Evolutionary conservation across 2,113 vertebrate species (phyloP).

Genomic region (Myrmophylax atrothorax): DNA sequence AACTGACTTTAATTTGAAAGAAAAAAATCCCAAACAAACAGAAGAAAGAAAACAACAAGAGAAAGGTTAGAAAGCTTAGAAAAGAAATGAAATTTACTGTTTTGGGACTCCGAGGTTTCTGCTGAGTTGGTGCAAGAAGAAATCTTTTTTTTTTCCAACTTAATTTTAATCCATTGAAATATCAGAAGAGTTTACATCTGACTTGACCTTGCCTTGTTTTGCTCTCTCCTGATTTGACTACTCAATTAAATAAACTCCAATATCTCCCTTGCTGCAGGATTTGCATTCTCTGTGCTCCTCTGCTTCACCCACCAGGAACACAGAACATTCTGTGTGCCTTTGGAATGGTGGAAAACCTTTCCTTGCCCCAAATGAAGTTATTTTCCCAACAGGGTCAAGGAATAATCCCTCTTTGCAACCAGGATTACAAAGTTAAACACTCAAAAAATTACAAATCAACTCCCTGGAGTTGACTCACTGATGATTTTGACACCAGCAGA

Average conservation of each 20-base stretch:
- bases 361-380: neutral
- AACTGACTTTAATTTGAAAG: neutral
- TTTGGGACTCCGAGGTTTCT: neutral
- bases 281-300: neutral
- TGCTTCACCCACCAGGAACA: neutral
- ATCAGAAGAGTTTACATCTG: neutral
- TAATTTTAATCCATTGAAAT: neutral
- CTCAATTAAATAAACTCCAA: neutral
- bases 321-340: neutral
- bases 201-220: neutral
- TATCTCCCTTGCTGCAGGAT: neutral
- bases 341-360: neutral
- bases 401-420: neutral
- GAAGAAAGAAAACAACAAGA: neutral
- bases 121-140: neutral
- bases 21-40: neutral
- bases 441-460: neutral
- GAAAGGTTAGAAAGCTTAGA: neutral
- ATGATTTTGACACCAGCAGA: neutral
- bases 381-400: neutral
- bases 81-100: neutral
- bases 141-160: neutral
- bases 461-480: neutral
- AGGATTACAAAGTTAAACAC: neutral
- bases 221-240: neutral